phyloP scores from a whole-genome alignment of 2,888 invertebrate genomes.

The Epirrhoe alternata region DNA sequence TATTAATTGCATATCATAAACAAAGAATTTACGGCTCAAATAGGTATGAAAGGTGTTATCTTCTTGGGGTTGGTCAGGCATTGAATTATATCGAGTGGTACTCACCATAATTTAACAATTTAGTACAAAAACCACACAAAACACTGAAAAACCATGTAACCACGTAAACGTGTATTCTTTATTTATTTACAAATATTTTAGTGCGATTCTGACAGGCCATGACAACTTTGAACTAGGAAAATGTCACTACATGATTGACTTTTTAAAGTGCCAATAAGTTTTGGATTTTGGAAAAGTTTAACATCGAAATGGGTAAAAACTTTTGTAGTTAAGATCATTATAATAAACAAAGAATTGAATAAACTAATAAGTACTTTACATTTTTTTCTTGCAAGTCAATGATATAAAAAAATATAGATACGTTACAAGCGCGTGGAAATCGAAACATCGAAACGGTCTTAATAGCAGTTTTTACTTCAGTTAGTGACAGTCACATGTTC shows the following conservation, averaged over 20 bases:
- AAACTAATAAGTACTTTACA: too few relatives aligned
- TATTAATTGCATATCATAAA: not conserved
- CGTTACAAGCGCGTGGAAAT: too few relatives aligned
- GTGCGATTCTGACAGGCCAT: constrained; percentile 77
- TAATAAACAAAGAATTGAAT: too few relatives aligned
- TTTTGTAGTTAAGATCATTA: too few relatives aligned
- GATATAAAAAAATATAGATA: too few relatives aligned
- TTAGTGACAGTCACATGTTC: too few relatives aligned
- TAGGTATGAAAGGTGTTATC: not conserved
- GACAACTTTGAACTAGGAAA: constrained; percentile 67
- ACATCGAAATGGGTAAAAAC: not conserved
- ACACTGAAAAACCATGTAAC: constrained; percentile 55
- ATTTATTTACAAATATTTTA: constrained; percentile 74
- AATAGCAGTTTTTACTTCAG: too few relatives aligned
- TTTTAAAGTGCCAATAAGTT: constrained; percentile 10
- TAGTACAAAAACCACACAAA: constrained; percentile 71
- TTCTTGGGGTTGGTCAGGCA: not conserved
- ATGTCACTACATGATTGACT: constrained; percentile 45
- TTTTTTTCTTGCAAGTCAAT: too few relatives aligned
- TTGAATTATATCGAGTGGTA: constrained; percentile 23
- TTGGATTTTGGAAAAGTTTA: constrained; percentile 1
- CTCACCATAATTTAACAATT: constrained; percentile 74
- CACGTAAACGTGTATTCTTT: constrained; percentile 57
- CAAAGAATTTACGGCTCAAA: not conserved
- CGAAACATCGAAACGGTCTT: too few relatives aligned